Evolutionary conservation across 2,797 vertebrate genomes (phyloP).

Genomic region (Botia almorhae): DNA sequence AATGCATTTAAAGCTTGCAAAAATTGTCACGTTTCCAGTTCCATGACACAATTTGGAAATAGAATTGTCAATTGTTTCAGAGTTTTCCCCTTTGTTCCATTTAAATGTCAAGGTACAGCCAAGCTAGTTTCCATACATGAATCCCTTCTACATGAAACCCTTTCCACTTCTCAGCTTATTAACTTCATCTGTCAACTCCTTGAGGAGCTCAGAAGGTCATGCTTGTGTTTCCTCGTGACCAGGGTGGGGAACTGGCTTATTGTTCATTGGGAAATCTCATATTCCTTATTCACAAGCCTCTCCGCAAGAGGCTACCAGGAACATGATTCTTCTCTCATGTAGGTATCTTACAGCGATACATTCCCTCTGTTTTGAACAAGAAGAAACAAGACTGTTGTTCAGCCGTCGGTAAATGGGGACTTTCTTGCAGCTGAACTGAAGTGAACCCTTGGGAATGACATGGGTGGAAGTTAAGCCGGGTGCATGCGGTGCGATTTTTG

Average conservation of each 20-base stretch:
- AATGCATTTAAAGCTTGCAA: background rate
- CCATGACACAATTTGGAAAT: background rate
- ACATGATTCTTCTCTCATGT: conserved; percentile 16
- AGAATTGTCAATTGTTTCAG: background rate
- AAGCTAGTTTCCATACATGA: conserved; percentile 55
- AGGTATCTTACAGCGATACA: background rate
- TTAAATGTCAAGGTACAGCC: background rate
- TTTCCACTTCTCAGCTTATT: conserved; percentile 43
- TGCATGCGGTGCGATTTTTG: background rate
- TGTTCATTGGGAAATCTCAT: conserved; percentile 42
- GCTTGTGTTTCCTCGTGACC: conserved; percentile 43
- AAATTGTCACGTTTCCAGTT: background rate
- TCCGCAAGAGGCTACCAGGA: conserved; percentile 14
- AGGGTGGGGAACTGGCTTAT: conserved; percentile 11
- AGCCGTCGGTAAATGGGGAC: conserved; percentile 36
- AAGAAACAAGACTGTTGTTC: conserved; percentile 20
- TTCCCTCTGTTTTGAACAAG: conserved; percentile 6
- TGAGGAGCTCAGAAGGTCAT: conserved; percentile 47
- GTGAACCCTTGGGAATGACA: conserved; percentile 64
- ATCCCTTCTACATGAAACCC: conserved; percentile 20
- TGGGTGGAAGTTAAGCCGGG: conserved; percentile 62
- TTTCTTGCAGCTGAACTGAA: conserved; percentile 22
- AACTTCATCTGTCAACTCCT: conserved; percentile 45
- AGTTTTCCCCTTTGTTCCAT: background rate
- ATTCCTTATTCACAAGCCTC: conserved; percentile 25